Percentiles rank a stretch among this genome's conserved stretches.
These are phyloP conservation scores for Saturnia pavonia DNA, from an alignment of 2,888 invertebrate species.

Conservation along the genomic window DNA sequence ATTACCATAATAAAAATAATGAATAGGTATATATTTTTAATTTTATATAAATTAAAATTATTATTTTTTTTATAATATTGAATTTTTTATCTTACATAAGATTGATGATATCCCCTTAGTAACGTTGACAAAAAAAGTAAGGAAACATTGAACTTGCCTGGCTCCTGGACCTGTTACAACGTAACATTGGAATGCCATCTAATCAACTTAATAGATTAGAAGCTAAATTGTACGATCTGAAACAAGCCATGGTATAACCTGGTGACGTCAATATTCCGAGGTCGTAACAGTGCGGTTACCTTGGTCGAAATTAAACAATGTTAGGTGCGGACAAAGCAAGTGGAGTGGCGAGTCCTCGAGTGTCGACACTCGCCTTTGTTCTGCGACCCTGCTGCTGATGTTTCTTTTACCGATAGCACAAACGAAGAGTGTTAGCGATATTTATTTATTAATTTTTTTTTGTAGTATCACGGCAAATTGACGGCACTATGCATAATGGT, in stretches of 20 bases:
- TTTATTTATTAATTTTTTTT: no score
- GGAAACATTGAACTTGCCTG: not conserved
- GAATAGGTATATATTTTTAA: not conserved
- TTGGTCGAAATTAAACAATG: constrained; percentile 65
- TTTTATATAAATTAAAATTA: not conserved
- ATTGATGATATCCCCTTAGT: not conserved
- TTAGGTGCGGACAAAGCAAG: constrained; percentile 66
- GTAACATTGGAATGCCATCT: not conserved
- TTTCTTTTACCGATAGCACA: constrained; percentile 49
- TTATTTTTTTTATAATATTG: not conserved
- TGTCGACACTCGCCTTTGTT: constrained; percentile 62
- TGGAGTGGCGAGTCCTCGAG: constrained; percentile 62
- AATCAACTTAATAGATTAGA: not conserved
- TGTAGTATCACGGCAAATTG: no score
- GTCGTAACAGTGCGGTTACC: constrained; percentile 19
- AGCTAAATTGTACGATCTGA: not conserved
- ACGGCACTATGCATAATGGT: no score
- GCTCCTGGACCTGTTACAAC: not conserved
- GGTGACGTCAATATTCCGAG: constrained; percentile 9
- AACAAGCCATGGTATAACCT: not conserved
- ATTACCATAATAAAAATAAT: not conserved
- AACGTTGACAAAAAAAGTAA: not conserved
- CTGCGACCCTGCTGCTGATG: constrained; percentile 56
- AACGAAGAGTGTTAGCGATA: constrained; percentile 25
- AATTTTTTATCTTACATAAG: not conserved